Evolutionary conservation across 1,140 invertebrate genomes (phyloP).

Genomic region (Ladona fulva): DNA sequence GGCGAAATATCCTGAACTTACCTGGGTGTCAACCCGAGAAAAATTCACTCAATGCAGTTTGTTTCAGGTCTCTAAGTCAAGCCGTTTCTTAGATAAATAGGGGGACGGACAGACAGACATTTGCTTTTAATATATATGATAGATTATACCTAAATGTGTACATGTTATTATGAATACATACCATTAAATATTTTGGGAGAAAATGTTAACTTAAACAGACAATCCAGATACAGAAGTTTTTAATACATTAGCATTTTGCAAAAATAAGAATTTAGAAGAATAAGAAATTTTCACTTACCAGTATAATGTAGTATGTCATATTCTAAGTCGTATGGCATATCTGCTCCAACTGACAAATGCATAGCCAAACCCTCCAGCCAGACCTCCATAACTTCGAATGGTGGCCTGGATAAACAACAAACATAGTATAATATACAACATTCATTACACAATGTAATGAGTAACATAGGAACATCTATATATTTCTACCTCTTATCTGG

Average conservation of each 20-base stretch:
- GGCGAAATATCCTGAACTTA: too few relatives aligned
- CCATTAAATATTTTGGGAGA: too few relatives aligned
- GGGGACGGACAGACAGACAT: too few relatives aligned
- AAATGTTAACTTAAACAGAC: too few relatives aligned
- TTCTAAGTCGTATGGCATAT: constrained; percentile 56
- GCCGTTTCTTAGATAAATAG: too few relatives aligned
- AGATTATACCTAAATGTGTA: too few relatives aligned
- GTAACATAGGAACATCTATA: neutral
- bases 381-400: constrained; percentile 75
- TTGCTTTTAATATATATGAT: too few relatives aligned
- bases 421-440: constrained; percentile 10
- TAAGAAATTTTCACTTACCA: constrained; percentile 24
- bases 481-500: constrained; percentile 61
- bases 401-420: constrained; percentile 47
- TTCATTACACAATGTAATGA: constrained; percentile 7
- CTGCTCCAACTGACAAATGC: constrained; percentile 53
- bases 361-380: constrained; percentile 70
- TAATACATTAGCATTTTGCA: neutral
- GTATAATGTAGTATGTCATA: constrained; percentile 63
- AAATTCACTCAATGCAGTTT: too few relatives aligned
- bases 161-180: too few relatives aligned
- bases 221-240: too few relatives aligned
- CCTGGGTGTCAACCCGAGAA: too few relatives aligned
- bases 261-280: neutral
- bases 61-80: too few relatives aligned